Base-by-base conservation (phyloP, 2,113 vertebrate genomes). In the Dasyornis broadbenti region DNA sequence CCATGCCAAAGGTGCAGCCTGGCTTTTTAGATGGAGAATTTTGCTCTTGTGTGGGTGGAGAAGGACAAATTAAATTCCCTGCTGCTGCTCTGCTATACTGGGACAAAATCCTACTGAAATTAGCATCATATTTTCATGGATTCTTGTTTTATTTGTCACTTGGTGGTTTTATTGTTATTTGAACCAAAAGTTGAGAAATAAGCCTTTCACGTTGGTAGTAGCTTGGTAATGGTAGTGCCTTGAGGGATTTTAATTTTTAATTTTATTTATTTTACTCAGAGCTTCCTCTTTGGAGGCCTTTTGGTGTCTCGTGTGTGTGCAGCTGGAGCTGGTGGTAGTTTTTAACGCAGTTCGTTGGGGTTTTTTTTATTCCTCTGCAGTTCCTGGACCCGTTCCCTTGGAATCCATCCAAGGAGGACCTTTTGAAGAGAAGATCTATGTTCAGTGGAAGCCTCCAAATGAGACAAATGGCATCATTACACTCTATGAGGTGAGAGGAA, bases 391-490 rank as follows among this genome's bases (percentile, higher is more conserved):
- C 0, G 97, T 99, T 96, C 99, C 99, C 6, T 97, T 98, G 93
- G 99, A 99, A 97, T 99, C 99, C 24, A 98, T 99, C 71, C 99
- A 99, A 97, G 99, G 99, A 30, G 98, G 99, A 4, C 98, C 99
- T 24, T 99, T 99, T 70, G 99, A 99, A 79, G 99, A 99, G 97
- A 99, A 99, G 98, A 99, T 99, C 97, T 99, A 99, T 84, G 98
- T 99, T 96, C 99, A 99, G 95, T 99, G 99, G 99, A 99, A 99
- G 95, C 98, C 99, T 95, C 99, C 99, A 84, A 99, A 99, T 47
- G 99, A 99, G 97, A 99, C 99, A 95, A 99, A 99, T 52, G 99
- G 99, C 10, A 98, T 99, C 97, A 99, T 99, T 98, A 99, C 99
- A 3, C 98, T 99, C 44, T 99, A 99, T 66, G 99, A 99, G 99